Evolutionary conservation across 2,113 vertebrate species (phyloP).

Genomic region (Stegastes partitus): DNA sequence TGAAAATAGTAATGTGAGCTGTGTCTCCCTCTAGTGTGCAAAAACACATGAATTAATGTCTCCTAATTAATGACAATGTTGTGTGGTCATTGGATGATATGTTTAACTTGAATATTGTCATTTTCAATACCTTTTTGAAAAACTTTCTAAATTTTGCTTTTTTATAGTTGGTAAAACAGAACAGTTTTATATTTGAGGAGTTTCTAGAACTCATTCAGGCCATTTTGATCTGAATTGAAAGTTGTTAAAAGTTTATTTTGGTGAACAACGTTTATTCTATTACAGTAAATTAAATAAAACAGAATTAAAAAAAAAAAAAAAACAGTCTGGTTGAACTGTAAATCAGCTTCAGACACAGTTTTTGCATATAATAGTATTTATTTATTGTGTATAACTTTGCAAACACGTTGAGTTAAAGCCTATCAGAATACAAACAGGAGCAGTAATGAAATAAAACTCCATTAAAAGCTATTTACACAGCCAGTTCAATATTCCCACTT

Average conservation of each 20-base stretch:
- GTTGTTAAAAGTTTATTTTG: no score
- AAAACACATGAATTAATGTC: not conserved
- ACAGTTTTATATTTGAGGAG: no score
- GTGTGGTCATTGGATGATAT: not conserved
- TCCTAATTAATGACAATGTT: not conserved
- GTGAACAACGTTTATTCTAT: no score
- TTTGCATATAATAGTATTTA: slow-evolving; percentile 48
- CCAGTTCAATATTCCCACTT: slow-evolving; percentile 50
- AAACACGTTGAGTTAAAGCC: slow-evolving; percentile 68
- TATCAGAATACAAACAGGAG: slow-evolving; percentile 60
- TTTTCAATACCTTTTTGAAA: no score
- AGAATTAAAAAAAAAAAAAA: not conserved
- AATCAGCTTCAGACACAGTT: slow-evolving; percentile 16
- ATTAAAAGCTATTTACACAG: slow-evolving; percentile 77
- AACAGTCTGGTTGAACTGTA: no score
- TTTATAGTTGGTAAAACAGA: no score
- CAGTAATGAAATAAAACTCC: slow-evolving; percentile 60
- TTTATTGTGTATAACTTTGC: slow-evolving; percentile 72
- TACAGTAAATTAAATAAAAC: no score
- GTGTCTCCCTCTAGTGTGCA: slow-evolving; percentile 74
- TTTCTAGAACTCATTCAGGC: no score
- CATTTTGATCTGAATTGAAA: no score
- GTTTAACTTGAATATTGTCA: not conserved
- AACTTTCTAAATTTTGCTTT: no score
- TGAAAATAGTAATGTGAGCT: slow-evolving; percentile 23